Evolutionary conservation across 2,113 vertebrate genomes (phyloP), one percentile per base, ranked within the genome.

Genomic region (Aleadryas rufinucha): DNA sequence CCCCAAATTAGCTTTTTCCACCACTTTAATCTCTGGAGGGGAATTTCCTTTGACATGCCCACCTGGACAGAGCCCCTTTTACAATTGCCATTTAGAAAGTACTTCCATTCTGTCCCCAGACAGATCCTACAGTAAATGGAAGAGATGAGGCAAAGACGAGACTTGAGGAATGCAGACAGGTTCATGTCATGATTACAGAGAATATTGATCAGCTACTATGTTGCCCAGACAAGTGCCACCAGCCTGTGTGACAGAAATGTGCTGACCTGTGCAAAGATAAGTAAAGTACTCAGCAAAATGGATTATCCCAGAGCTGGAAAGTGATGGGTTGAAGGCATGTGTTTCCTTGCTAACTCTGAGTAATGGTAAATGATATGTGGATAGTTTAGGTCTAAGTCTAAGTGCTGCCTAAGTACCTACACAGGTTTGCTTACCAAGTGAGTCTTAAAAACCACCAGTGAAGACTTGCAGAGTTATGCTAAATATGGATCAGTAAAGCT

Each of bases 211-310:
- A 42, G 75, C 60, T 68, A n/a, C 57, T 42, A 20, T 80, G 63
- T 65, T 72, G 33, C 47, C 22, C 28, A 75, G 59, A 57, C 77
- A 75, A 88, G 75, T 41, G 64, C 69, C 85, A 57, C 68, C 42
- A 89, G 82, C 71, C 53, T 50, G 15, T 37, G 57, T 18, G 59
- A 65, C 50, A 54, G 85, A 86, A 96, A 90, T 70, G 84, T 88
- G 89, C 96, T 97, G 96, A 97, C 89, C 70, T 89, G 60, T 78
- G 90, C 94, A 96, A 87, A 89, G 90, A 89, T 18, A 74, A 95
- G 65, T 49, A 28, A 56, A 90, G 47, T 21, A 50, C 76, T 96
- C 92, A 93, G 93, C 82, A 94, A 94, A 97, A 96, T 5, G 20
- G 65, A 82, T 81, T 90, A 70, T 72, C 57, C 81, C 63, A 53